phyloP scores from a whole-genome alignment of 1,140 invertebrate genomes.

The Euura saliciscinereae region DNA sequence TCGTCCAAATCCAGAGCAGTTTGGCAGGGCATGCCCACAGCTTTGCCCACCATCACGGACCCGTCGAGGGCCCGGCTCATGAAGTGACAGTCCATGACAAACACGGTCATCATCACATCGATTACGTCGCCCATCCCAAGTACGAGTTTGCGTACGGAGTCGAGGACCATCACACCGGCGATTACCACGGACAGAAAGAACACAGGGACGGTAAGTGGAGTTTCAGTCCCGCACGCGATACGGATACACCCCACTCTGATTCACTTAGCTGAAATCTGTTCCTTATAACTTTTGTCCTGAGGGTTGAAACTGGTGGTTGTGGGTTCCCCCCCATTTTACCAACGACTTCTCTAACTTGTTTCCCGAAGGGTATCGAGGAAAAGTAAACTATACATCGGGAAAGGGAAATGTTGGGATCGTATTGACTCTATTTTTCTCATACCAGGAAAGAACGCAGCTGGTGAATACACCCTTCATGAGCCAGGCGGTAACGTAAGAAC shows the following conservation, averaged over 20 bases:
- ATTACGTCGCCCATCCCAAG: constrained; percentile 57
- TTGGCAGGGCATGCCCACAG: constrained; percentile 52
- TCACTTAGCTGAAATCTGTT: not conserved
- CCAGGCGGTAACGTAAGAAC: constrained; percentile 78
- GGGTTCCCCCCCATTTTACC: not conserved
- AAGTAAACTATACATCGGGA: not conserved
- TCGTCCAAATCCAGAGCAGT: constrained; percentile 34
- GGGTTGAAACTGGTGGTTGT: not conserved
- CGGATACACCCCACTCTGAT: not conserved
- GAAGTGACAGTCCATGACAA: constrained; percentile 46
- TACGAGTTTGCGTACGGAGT: constrained; percentile 62
- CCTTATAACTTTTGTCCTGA: not conserved
- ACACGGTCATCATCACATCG: constrained; percentile 49
- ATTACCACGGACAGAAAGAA: constrained; percentile 63
- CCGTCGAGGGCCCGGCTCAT: constrained; percentile 48
- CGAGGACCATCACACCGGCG: constrained; percentile 61
- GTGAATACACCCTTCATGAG: constrained; percentile 78
- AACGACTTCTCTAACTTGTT: not conserved
- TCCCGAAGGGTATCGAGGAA: not conserved
- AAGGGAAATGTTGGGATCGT: not conserved
- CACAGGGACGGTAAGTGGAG: constrained; percentile 57
- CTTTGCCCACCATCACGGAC: constrained; percentile 52
- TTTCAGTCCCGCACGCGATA: constrained; percentile 14
- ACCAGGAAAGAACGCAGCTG: constrained; percentile 55
- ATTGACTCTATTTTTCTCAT: not conserved